Evolutionary conservation across 2,888 invertebrate species (phyloP), one percentile per base, ranked within the genome.

Genomic region (Chrysolina oricalcia): DNA sequence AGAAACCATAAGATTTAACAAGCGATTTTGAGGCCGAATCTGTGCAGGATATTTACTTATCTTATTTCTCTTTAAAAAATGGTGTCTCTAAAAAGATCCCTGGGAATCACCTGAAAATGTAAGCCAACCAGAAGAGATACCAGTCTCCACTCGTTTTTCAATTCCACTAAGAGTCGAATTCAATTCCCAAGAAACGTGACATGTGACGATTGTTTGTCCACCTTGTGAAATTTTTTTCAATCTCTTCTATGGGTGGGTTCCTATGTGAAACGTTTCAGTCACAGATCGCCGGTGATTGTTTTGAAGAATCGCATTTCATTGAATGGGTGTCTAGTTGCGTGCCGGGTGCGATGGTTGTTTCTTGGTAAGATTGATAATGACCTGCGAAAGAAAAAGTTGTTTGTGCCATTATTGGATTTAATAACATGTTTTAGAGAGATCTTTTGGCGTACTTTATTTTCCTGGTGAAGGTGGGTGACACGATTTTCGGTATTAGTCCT

Each of bases 261-360:
- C 43, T 62, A 56, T 41, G 46, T 46, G 41, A 65, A 74, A 74
- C 62, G 66, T 76, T 53, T 70, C 71, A 64, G 78, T 79, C 76
- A 79, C 75, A 75, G 74, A 73, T 74, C 67, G 72, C 35, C 75
- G 63, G 53, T 64, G 56, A 74, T 76, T 71, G 66, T 70, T 77
- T 69, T 70, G 63, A 41, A 75, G 64, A 69, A 72, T 75, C 71
- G 43, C 40, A 75, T 75, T 70, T 68, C 72, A 71, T 67, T 35
- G 63, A 63, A 27, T 53, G 13, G 53, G 53, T 73, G 46, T 75
- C 65, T 69, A 70, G 66, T 72, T 73, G 50, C 56, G 35, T 41
- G 53, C 11, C 17, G 64, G 35, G 40, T 53, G 21, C 17, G 40
- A 6, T 65, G 40, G 21, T 35, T 68, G 15, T 13, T 53, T 17